Evolutionary conservation across 2,113 vertebrate genomes (phyloP), one percentile per base, ranked within the genome.

Genomic region (Ancistrus triradiatus): DNA sequence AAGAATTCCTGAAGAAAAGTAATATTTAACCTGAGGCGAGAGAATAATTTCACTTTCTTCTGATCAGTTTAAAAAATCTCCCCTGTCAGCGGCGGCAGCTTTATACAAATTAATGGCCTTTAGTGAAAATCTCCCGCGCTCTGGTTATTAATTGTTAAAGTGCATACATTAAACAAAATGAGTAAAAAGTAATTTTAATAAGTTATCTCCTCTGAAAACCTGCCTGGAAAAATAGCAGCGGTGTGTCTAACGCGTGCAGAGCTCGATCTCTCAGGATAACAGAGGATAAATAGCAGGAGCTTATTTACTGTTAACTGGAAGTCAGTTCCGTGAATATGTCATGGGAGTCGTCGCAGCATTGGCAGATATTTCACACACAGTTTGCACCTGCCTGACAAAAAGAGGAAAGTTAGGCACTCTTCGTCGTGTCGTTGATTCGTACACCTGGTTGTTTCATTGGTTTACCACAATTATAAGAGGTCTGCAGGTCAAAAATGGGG

Each of bases 101-200:
- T 88, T 87, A 88, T 86, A 88, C 85, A 88, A 88, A 88, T 88
- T 85, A 89, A 88, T 89, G 86, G 86, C 85, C 86, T 84, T 87
- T 88, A 85, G 83, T 86, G 77, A 88, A 86, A 82, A 87, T 88
- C 83, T 87, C 82, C 78, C 75, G 82, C 76, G 66, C 82, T 84
- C 77, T 82, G 84, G 84, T 87, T 87, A 88, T 89, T 88, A 89
- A 89, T 89, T 88, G 88, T 86, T 87, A 87, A 88, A 89, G 83
- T 86, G 86, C 86, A 88, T 89, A 87, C 82, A 88, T 89, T 89
- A 88, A 88, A 88, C 83, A 89, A 87, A 88, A 89, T 88, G 86
- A 87, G 85, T 80, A 88, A 88, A 86, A 89, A 87, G 85, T 88
- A 78, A 86, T 89, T 87, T 88, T 88, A 84, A 88, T 89, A 89